Percentiles rank a stretch among this genome's conserved stretches.
Conservation (phyloP, 2,888 invertebrate genomes). For the Myopa tessellatipennis region DNA sequence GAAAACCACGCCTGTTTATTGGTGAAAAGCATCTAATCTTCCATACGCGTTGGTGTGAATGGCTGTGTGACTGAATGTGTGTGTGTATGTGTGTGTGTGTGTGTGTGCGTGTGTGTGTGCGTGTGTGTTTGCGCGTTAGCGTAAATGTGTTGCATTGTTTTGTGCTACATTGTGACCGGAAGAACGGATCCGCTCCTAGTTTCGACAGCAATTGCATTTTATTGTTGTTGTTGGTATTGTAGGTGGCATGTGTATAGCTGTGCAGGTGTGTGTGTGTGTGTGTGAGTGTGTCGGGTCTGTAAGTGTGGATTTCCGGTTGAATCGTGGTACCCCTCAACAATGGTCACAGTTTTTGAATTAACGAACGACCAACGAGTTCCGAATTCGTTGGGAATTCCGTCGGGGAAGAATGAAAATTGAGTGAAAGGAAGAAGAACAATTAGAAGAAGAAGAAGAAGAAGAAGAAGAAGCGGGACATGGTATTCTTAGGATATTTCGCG, state of each 20-base stretch:
- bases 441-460: no score
- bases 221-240: neutral
- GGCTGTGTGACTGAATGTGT: neutral
- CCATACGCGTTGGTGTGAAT: neutral
- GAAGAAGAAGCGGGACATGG: no score
- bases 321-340: conserved; percentile 16
- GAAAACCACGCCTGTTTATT: neutral
- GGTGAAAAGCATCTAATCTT: neutral
- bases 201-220: neutral
- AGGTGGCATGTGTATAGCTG: neutral
- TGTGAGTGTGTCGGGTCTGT: neutral
- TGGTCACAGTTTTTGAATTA: conserved; percentile 13
- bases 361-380: neutral
- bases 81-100: no score
- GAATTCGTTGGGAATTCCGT: neutral
- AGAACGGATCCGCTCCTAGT: conserved; percentile 15
- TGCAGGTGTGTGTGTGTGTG: neutral
- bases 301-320: conserved; percentile 17
- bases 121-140: neutral
- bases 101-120: no score
- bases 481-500: no score
- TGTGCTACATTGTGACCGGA: conserved; percentile 29
- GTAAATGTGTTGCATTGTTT: conserved; percentile 11
- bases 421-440: no score
- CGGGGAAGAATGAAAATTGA: no score